Percentiles rank a stretch among this genome's conserved stretches.
phyloP scores from a whole-genome alignment of 2,113 vertebrate species.

The Larimichthys crocea region DNA sequence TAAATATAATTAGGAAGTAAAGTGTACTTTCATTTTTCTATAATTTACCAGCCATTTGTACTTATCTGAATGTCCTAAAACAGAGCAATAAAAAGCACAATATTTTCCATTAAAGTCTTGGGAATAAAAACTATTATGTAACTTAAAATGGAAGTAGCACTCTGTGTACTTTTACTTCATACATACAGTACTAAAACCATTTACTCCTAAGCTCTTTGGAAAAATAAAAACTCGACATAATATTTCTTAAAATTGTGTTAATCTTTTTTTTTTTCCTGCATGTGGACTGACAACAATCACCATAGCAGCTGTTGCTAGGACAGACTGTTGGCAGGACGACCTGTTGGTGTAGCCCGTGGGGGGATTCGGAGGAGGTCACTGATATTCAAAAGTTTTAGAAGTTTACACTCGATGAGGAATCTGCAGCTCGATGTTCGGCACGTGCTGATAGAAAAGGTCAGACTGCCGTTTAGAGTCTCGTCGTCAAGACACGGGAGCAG shows the following conservation, averaged over 20 bases:
- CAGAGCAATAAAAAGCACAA: not conserved
- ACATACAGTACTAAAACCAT: not conserved
- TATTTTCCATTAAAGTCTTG: not conserved
- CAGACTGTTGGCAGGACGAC: constrained; percentile 73
- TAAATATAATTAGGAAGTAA: not conserved
- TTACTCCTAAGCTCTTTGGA: not conserved
- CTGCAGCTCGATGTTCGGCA: constrained; percentile 18
- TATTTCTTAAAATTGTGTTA: constrained; percentile 78
- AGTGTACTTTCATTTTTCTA: not conserved
- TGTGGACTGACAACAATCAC: constrained; percentile 73
- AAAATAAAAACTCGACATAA: constrained; percentile 63
- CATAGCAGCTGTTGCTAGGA: constrained; percentile 80
- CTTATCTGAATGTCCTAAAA: not conserved
- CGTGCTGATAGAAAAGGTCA: constrained; percentile 12
- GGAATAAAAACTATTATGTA: constrained; percentile 6
- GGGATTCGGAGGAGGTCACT: constrained; percentile 45
- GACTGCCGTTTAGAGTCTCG: not conserved
- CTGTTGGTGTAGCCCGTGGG: constrained; percentile 17
- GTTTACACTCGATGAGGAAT: constrained; percentile 47
- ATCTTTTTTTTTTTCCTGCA: constrained; percentile 72
- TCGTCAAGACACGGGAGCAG: not conserved
- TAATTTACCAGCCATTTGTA: not conserved
- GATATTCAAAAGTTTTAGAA: constrained; percentile 68
- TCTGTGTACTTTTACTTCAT: not conserved
- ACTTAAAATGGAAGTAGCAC: not conserved